Evolutionary conservation across 1,140 invertebrate genomes (phyloP).

Genomic region (Akabosia matsudoensis): DNA sequence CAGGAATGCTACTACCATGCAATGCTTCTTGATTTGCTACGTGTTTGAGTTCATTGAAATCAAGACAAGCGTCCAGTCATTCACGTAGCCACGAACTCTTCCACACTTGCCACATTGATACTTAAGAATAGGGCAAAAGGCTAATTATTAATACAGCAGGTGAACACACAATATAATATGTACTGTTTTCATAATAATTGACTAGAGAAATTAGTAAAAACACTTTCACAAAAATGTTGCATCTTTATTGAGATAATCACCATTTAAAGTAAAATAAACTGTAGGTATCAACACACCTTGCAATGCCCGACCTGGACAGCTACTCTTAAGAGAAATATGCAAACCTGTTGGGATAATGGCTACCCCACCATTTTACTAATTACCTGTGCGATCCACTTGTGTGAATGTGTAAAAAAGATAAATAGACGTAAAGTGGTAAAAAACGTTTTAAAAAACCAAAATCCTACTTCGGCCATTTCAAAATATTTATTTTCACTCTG

Average conservation of each 20-base stretch:
- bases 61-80: background rate
- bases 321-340: too few relatives aligned
- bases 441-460: too few relatives aligned
- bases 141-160: background rate
- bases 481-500: background rate
- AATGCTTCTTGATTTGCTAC: background rate
- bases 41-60: conserved; percentile 2
- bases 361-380: background rate
- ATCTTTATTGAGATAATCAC: background rate
- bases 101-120: background rate
- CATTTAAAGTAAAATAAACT: background rate
- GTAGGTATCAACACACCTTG: background rate
- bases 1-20: too few relatives aligned
- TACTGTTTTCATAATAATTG: background rate
- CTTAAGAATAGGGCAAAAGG: background rate
- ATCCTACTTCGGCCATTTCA: background rate
- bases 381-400: background rate
- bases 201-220: conserved; percentile 5
- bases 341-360: background rate
- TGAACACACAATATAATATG: background rate
- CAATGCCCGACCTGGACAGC: background rate
- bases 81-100: background rate
- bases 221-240: background rate
- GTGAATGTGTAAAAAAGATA: background rate
- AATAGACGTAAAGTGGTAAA: too few relatives aligned